Evolutionary conservation across 2,888 invertebrate species (phyloP).

Genomic region (Leptopilina drosophilae): DNA sequence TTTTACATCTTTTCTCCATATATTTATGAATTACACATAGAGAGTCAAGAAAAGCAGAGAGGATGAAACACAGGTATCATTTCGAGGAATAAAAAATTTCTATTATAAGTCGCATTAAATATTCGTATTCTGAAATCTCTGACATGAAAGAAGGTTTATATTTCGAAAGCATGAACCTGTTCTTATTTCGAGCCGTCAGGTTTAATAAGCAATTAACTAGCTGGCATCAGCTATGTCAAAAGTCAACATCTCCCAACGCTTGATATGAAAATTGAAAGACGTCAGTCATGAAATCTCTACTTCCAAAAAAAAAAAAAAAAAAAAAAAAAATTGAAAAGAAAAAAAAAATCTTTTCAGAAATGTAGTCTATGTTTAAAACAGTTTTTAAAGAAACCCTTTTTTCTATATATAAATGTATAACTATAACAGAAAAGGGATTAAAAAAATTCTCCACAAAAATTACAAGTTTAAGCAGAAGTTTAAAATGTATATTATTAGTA

Average conservation of each 20-base stretch:
- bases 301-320: background rate
- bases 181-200: conserved; percentile 15
- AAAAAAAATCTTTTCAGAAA: background rate
- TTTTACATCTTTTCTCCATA: too few relatives aligned
- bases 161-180: conserved; percentile 3
- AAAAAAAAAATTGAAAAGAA: too few relatives aligned
- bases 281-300: background rate
- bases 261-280: conserved; percentile 20
- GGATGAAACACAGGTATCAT: too few relatives aligned
- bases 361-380: too few relatives aligned
- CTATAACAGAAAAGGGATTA: too few relatives aligned
- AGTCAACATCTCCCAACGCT: background rate
- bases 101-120: conserved; percentile 1
- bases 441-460: too few relatives aligned
- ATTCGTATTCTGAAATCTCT: background rate
- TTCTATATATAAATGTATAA: too few relatives aligned
- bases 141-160: background rate
- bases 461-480: too few relatives aligned
- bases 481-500: too few relatives aligned
- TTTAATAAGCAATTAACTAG: conserved; percentile 11
- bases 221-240: conserved; percentile 2
- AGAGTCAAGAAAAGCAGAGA: too few relatives aligned
- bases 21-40: too few relatives aligned
- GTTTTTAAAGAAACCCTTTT: too few relatives aligned
- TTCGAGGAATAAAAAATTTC: background rate